These are phyloP conservation scores for Argyra leucocephala DNA, from an alignment of 2,888 invertebrate species.

Conservation along the genomic window DNA sequence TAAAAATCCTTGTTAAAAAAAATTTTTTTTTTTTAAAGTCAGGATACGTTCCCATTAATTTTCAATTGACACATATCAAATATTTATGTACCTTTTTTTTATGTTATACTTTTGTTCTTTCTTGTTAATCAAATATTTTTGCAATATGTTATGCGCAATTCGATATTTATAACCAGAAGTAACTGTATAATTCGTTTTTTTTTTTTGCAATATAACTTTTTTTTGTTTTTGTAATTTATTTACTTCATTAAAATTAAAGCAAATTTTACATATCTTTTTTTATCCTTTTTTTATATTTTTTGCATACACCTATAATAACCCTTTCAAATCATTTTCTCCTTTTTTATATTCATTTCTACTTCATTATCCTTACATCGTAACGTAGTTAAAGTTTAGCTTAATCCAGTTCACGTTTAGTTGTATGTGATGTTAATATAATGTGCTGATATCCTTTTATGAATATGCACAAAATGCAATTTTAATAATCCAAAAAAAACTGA, in stretches of 20 bases:
- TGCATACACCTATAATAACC: background rate
- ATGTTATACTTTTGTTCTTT: background rate
- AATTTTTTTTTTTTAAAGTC: too few relatives aligned
- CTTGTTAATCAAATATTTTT: background rate
- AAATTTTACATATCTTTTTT: background rate
- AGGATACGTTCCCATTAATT: background rate
- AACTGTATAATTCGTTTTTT: background rate
- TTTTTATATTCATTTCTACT: background rate
- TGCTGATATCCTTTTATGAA: too few relatives aligned
- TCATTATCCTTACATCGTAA: too few relatives aligned
- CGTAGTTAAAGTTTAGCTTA: too few relatives aligned
- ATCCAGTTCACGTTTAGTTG: too few relatives aligned
- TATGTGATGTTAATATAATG: too few relatives aligned
- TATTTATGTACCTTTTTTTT: background rate
- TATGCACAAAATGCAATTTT: too few relatives aligned
- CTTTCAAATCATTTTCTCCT: too few relatives aligned
- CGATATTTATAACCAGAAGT: background rate
- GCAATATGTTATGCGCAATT: background rate
- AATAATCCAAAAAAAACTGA: too few relatives aligned
- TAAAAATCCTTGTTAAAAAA: too few relatives aligned
- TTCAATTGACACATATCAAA: conserved; percentile 2
- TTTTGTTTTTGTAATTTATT: background rate
- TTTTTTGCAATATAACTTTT: background rate
- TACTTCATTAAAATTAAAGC: background rate
- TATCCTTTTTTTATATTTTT: background rate